Base-by-base conservation (phyloP, 2,797 vertebrate species). In the Mormyrus hasselquistii region DNA sequence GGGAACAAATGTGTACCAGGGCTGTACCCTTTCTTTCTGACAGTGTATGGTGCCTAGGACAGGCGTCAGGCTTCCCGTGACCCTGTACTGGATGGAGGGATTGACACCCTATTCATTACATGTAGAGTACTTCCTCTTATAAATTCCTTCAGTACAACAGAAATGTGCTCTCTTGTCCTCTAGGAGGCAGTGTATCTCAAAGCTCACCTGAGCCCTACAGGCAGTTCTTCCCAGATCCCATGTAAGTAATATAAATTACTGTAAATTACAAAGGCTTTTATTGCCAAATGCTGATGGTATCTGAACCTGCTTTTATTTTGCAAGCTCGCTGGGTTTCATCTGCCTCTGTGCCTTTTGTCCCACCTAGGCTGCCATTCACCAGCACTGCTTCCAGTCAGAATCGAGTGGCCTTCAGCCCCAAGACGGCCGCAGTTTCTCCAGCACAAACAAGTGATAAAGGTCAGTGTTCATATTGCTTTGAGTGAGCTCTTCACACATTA, bases 161-260 rank as follows among this genome's bases (percentile, higher is more conserved):
- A 57, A 19, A 22, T 29, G 7, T n/a, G 49, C 38, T 82, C 14
- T 62, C 76, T 79, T 89, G 3, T 38, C 2, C 44, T 9, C 6
- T 50, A 89, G 89, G 86, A 25, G 49, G 9, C 38, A 25, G 22
- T 41, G 12, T 4, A 2, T 41, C 89, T 1, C 49, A 76, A 14
- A 89, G 88, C 47, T 85, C 22, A 38, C 29, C 53, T 5, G 69
- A 87, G 3, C 88, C 65, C 59, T 82, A 25, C 1, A 90, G 87
- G 86, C 89, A 89, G 59, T 85, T 12, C 44, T 88, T 52, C 82
- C 69, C 91, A 34, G 65, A 88, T 12, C 50, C 57, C 25, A 91
- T 91, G 93, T 94, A 83, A 89, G 90, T 89, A 65, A 65, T 12
- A 47, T 22, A 57, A 25, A 10, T 16, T 10, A 7, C 12, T 76